Evolutionary conservation across 2,113 vertebrate species (phyloP), one percentile per base, ranked within the genome.

Genomic region (Aegotheles bennettii): DNA sequence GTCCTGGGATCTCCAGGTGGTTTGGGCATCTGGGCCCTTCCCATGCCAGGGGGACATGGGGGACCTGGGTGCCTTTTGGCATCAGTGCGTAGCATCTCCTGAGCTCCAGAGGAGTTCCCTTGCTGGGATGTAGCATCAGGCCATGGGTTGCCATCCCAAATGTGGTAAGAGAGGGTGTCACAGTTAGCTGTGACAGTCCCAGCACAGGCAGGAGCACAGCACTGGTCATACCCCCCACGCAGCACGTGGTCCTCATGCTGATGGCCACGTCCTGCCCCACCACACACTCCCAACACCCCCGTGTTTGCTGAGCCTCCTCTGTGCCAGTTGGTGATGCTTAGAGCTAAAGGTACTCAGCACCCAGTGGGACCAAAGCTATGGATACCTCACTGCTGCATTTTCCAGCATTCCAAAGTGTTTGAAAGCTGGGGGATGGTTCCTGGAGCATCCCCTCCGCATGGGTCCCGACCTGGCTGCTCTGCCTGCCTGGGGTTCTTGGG

Each of bases 31-130:
- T 33, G 31, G 5, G 12, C 76, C 56, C 42, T 82, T 83, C 33
- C 42, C n/a, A 6, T 45, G 67, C 13, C 38, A 40, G 40, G 24
- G 51, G 16, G 3, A 20, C 24, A 1, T 28, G 1, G 21, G 64
- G 68, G 57, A 77, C 45, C 17, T 0, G 0, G 14, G 21, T 42
- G 29, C 20, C 4, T 87, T 84, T 89, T 0, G 0, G 20, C 23
- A 9, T 48, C 3, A 2, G 19, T 17, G 64, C 4, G 0, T 14
- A 8, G 48, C 68, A 5, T 80, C 64, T 65, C 42, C 64, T 6
- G 9, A 35, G 35, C 51, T 38, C 3, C 1, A 63, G 54, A 65
- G 56, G 42, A n/a, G 21, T 36, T 87, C 56, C 24, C 24, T 28
- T 43, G 16, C 54, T 1, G 2, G 51, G 67, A 67, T 0, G 3